Base-by-base conservation (phyloP, 1,140 invertebrate genomes). In the Pogonomyrmex barbatus region DNA sequence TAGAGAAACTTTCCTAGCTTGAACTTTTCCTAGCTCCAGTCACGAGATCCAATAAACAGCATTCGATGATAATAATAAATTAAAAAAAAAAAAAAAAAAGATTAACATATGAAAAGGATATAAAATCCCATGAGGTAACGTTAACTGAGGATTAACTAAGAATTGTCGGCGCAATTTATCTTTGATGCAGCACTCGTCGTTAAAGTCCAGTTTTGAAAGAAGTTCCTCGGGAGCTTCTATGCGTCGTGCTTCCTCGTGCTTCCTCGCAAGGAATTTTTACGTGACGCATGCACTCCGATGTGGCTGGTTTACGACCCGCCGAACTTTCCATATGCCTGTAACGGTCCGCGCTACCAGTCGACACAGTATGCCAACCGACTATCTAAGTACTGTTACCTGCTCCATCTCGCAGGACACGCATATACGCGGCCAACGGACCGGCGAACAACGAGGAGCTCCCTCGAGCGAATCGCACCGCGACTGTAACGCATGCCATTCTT, bases 261-360 rank as follows among this genome's bases (percentile, higher is more conserved):
- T 58, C 39, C 52, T 39, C 4, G 30, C 12, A 14, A 24, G 54
- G 12, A 82, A 82, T 83, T 83, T 83, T 82, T 82, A 70, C 50
- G 9, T 36, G 10, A 39, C 12, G 36, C 24, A 14, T 82, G 42
- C 68, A 65, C 73, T 87, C 33, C 56, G 30, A 42, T 3, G 17
- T 45, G 54, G 78, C 63, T 81, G 63, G 10, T 86, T 68, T 50
- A 78, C 85, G 81, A 90, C 84, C 63, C 84, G 78, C 89, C 89
- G 84, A 92, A 91, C 90, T 92, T 91, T 91, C 90, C 88, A 88
- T 91, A 91, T 90, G 89, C 84, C 85, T 60, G 86, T 92, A 92
- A 92, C 92, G 92, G 92, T 91, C 54, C 63, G 56, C 56, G 71
- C 88, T 85, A 90, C 87, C 89, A 86, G 77, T 82, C 79, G 81